phyloP scores from a whole-genome alignment of 2,113 vertebrate species.

The Scortum barcoo region DNA sequence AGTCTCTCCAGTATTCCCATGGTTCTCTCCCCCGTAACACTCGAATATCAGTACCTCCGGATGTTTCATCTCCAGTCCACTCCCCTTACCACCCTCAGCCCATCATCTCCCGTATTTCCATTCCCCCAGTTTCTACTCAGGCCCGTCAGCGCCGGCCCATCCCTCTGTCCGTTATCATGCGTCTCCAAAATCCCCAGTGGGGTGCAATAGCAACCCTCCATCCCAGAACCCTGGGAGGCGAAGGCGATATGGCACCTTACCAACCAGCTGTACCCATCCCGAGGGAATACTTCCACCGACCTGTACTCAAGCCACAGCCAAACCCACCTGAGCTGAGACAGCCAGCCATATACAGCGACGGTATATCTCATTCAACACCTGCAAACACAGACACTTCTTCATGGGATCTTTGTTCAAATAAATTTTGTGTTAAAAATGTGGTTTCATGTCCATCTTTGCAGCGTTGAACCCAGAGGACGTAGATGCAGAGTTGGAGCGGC shows the following conservation, averaged over 20 bases:
- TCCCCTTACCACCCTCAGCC: slow-evolving; percentile 83
- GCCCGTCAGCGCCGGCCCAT: slow-evolving; percentile 82
- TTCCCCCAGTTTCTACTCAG: slow-evolving; percentile 82
- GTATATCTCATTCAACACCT: slow-evolving; percentile 60
- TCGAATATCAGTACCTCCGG: slow-evolving; percentile 81
- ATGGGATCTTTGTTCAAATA: background rate
- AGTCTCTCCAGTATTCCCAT: slow-evolving; percentile 60
- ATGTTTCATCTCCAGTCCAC: slow-evolving; percentile 63
- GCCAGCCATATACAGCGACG: slow-evolving; percentile 77
- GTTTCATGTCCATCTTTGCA: slow-evolving; percentile 58
- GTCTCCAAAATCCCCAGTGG: slow-evolving; percentile 87
- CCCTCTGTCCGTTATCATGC: slow-evolving; percentile 92
- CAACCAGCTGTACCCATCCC: slow-evolving; percentile 31
- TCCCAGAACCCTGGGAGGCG: slow-evolving; percentile 37
- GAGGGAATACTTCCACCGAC: slow-evolving; percentile 64
- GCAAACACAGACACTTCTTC: background rate
- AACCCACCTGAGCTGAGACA: slow-evolving; percentile 72
- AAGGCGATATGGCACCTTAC: slow-evolving; percentile 41
- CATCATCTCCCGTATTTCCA: slow-evolving; percentile 88
- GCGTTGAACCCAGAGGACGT: slow-evolving; percentile 75
- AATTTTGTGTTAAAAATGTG: background rate
- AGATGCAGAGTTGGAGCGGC: slow-evolving; percentile 86
- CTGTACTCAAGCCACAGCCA: slow-evolving; percentile 35
- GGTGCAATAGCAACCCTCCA: background rate
- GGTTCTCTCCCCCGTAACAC: slow-evolving; percentile 86